Base-by-base conservation (phyloP, 2,888 invertebrate genomes). In the Cephus spinipes region DNA sequence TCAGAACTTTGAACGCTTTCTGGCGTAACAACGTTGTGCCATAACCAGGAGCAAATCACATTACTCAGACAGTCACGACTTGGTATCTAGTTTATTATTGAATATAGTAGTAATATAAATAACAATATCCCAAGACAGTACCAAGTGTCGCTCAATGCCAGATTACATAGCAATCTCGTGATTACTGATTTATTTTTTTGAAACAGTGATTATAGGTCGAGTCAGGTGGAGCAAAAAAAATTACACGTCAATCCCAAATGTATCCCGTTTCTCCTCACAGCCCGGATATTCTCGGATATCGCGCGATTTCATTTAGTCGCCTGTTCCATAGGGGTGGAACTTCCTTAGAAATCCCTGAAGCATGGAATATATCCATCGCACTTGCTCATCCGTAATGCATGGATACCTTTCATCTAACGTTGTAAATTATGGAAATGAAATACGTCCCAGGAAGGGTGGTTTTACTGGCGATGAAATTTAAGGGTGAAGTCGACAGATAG, bases 361-460 rank as follows among this genome's bases (percentile, higher is more conserved):
- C 31, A 33, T 11, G 4, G 71, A 33, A 71, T 55, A 33, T 71
- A 71, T 71, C 31, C 11, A 71, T 71, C 31, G 31, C 12, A 9
- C 31, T 31, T 31, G 71, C 32, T 71, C 71, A 33, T 33, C 31
- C 71, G 71, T 32, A 71, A 32, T 71, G 71, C 30, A 71, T 71
- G 71, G 31, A 71, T 71, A 71, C 71, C 71, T 71, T 71, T 71
- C 30, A 71, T 71, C 71, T 12, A 31, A 71, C 71, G 32, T 71
- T n/a, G 15, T 71, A 71, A 71, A 71, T 71, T 71, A 71, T 71
- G 71, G 31, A 71, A 71, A 71, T 71, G 71, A 31, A 31, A 71
- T 71, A 31, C 31, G 31, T 32, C 31, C 12, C 31, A 71, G 31
- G 71, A 71, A 33, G 71, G 9, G 55, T 55, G 55, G 55, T 55